phyloP scores from a whole-genome alignment of 30 jellyfish, hydroid and myxozoan species.

The Pelagia noctiluca region DNA sequence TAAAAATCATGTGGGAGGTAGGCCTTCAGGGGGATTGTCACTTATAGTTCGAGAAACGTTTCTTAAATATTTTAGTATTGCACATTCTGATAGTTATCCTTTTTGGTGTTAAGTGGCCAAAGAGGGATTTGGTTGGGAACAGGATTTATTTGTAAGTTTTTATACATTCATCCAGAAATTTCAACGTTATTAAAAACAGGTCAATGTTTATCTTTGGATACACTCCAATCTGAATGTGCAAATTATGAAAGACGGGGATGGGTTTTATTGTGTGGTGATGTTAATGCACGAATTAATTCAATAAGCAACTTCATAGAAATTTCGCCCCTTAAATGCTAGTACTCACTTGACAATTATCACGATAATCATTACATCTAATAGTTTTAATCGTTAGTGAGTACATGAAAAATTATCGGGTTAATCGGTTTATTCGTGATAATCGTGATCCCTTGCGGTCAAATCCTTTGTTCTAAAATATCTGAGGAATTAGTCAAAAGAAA shows the following conservation, averaged over 20 bases:
- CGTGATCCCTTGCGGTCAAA: too few species aligned
- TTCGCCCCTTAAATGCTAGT: constrained; percentile 33
- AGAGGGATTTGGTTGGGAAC: not conserved
- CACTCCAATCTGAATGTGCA: constrained; percentile 53
- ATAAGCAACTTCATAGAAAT: constrained; percentile 37
- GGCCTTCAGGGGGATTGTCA: constrained; percentile 54
- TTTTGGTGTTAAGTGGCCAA: constrained; percentile 33
- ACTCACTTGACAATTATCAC: too few species aligned
- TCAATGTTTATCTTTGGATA: constrained; percentile 34
- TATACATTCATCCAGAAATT: constrained; percentile 37
- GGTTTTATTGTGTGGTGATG: too few species aligned
- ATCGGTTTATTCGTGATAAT: too few species aligned
- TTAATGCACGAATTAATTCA: constrained; percentile 36
- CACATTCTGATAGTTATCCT: constrained; percentile 11
- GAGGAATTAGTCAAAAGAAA: too few species aligned
- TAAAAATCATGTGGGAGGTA: constrained; percentile 16
- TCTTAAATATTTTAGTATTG: not conserved
- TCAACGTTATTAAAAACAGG: constrained; percentile 35
- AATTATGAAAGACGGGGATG: constrained; percentile 25
- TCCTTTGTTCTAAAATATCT: too few species aligned
- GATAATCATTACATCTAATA: too few species aligned
- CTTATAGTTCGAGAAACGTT: constrained; percentile 23
- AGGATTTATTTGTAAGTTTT: constrained; percentile 30
- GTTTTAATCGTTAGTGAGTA: too few species aligned
- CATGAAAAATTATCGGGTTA: too few species aligned